Percentiles rank a stretch among this genome's conserved stretches.
Conservation (phyloP, 2,888 invertebrate species). For the Scaptomyza polygonia region DNA sequence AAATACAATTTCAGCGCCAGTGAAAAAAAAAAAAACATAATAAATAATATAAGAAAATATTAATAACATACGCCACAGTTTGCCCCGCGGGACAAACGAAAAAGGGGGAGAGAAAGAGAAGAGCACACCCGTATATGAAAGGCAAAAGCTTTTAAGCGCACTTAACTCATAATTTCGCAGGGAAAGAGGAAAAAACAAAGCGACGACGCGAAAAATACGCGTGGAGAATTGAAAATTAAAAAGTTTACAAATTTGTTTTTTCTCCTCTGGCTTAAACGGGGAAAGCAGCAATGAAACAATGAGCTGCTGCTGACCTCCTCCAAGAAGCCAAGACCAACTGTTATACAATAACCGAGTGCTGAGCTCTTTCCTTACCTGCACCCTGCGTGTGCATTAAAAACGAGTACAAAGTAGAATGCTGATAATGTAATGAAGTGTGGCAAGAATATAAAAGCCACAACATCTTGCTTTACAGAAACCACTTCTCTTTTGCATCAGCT, state of each 20-base stretch:
- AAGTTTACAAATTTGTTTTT: conserved; percentile 66
- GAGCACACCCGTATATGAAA: conserved; percentile 41
- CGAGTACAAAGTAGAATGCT: conserved; percentile 12
- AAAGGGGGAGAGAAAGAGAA: background rate
- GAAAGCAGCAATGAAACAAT: conserved; percentile 18
- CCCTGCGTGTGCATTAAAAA: conserved; percentile 1
- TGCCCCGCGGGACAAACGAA: conserved; percentile 9
- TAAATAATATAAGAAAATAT: conserved; percentile 62
- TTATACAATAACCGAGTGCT: background rate
- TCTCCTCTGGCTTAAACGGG: conserved; percentile 4
- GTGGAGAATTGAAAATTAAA: conserved; percentile 75
- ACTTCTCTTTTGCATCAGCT: background rate
- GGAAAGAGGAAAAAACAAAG: conserved; percentile 9
- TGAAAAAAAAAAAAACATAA: conserved; percentile 52
- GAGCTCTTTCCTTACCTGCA: conserved; percentile 13
- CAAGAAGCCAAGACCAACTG: conserved; percentile 16
- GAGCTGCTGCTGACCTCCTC: conserved; percentile 38
- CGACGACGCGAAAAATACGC: conserved; percentile 33
- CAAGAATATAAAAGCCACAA: conserved; percentile 39
- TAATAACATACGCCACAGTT: conserved; percentile 61
- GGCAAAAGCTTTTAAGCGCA: conserved; percentile 78
- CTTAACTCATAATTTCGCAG: conserved; percentile 73
- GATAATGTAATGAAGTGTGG: conserved; percentile 55
- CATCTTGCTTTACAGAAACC: conserved; percentile 16
- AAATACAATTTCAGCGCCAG: conserved; percentile 64